Conservation (phyloP, 2,113 vertebrate species). For the Indri indri region DNA sequence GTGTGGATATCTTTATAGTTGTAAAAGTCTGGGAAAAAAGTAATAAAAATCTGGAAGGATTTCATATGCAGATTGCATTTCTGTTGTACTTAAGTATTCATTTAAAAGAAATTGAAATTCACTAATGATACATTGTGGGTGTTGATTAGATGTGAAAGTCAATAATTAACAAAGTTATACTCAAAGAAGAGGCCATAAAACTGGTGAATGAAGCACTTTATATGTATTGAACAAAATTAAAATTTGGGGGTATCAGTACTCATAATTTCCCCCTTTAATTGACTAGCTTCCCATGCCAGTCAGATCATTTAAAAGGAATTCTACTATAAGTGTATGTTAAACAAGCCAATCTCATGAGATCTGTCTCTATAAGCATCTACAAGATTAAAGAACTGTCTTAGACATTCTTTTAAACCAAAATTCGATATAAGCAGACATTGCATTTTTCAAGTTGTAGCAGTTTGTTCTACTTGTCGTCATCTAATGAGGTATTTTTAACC, state of each 20-base stretch:
- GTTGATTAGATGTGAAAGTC: background rate
- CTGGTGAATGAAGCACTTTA: background rate
- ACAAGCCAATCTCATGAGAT: background rate
- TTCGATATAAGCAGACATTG: background rate
- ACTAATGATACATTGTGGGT: background rate
- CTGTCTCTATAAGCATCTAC: background rate
- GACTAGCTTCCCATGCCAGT: background rate
- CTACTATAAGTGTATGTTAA: background rate
- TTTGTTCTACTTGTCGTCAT: background rate
- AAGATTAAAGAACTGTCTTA: background rate
- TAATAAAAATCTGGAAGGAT: background rate
- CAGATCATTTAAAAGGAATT: background rate
- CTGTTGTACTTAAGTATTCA: background rate
- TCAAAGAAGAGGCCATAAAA: background rate
- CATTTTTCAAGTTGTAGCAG: background rate
- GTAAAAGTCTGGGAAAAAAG: background rate
- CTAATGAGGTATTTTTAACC: background rate
- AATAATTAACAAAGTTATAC: background rate
- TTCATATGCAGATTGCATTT: constrained; percentile 7
- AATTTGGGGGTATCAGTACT: background rate
- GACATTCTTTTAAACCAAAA: constrained; percentile 14
- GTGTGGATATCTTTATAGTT: background rate
- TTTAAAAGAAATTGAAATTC: constrained; percentile 34
- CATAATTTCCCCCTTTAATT: background rate
- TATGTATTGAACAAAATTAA: background rate